Conservation (phyloP, 2,888 invertebrate genomes). For the Eilema griseolum region DNA sequence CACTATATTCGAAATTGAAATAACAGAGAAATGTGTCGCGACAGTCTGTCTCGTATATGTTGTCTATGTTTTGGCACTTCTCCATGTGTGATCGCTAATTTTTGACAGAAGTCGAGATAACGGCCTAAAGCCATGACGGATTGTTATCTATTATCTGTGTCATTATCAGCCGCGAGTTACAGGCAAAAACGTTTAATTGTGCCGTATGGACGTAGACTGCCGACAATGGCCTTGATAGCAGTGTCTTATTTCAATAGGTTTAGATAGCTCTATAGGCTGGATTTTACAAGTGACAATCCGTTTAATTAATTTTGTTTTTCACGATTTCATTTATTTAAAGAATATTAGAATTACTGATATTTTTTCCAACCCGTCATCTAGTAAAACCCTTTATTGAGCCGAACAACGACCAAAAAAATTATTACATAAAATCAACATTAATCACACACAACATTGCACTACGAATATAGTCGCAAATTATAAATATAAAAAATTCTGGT, state of each 20-base stretch:
- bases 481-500: no score
- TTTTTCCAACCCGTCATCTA: no score
- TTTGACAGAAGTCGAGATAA: slow-evolving; percentile 37
- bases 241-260: not conserved
- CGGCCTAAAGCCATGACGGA: slow-evolving; percentile 5
- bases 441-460: no score
- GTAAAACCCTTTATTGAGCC: no score
- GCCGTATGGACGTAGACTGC: not conserved
- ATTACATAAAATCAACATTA: no score
- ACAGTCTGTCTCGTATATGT: slow-evolving; percentile 66
- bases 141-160: not conserved
- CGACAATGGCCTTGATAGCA: not conserved
- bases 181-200: not conserved
- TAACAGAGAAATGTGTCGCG: slow-evolving; percentile 52
- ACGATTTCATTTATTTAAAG: not conserved
- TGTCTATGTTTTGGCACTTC: slow-evolving; percentile 62
- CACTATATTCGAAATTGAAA: slow-evolving; percentile 27
- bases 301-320: not conserved
- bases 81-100: slow-evolving; percentile 54
- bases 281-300: not conserved
- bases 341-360: no score
- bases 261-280: not conserved
- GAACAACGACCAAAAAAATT: no score
- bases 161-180: slow-evolving; percentile 2
- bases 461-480: no score